These are phyloP conservation scores for Ammospiza nelsoni DNA, from an alignment of 2,113 vertebrate species.

Conservation along the genomic window DNA sequence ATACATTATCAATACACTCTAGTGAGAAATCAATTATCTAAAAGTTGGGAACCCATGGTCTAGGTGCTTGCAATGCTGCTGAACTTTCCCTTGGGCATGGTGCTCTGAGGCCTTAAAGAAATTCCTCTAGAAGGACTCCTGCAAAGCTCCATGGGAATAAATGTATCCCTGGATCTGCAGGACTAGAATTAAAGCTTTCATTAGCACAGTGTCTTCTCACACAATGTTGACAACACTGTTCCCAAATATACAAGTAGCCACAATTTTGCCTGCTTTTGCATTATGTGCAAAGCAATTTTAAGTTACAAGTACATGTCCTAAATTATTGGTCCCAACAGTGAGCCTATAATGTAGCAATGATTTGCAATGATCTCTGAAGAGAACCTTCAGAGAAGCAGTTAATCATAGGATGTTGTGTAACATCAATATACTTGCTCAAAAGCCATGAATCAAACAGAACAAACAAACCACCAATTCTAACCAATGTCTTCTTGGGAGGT, in stretches of 20 bases:
- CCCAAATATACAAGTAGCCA: not conserved
- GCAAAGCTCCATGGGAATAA: not conserved
- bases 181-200: not conserved
- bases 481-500: not conserved
- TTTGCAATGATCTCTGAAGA: not conserved
- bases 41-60: not conserved
- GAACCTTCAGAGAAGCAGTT: not conserved
- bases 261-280: not conserved
- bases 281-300: not conserved
- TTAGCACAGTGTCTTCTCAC: not conserved
- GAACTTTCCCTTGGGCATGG: rapidly evolving
- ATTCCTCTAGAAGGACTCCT: not conserved
- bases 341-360: not conserved
- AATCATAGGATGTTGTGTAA: not conserved
- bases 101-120: not conserved
- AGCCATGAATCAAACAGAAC: not conserved
- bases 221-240: rapidly evolving
- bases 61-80: not conserved
- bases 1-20: not conserved
- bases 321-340: not conserved
- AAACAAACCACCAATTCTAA: not conserved
- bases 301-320: not conserved
- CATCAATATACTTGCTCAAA: not conserved
- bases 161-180: not conserved
- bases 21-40: not conserved